Conservation (phyloP, 1,140 invertebrate species). For the Diploscapter pachys region DNA sequence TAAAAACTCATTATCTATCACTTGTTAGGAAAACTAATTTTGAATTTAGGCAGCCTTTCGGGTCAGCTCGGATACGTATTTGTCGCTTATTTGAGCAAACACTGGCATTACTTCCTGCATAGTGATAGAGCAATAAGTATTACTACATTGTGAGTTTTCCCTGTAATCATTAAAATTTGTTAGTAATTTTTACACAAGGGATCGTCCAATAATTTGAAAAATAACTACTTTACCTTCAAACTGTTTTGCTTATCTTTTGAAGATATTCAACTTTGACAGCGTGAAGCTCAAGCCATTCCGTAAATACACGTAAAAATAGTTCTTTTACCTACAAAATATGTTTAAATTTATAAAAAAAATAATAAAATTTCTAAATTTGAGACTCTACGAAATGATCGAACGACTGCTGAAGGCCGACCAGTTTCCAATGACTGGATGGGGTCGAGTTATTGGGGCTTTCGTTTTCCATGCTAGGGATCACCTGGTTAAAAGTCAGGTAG, state of each 20-base stretch:
- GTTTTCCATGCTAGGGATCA: constrained; percentile 1
- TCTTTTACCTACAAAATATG: neutral
- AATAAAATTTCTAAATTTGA: constrained; percentile 5
- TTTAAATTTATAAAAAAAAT: neutral
- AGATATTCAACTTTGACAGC: no score
- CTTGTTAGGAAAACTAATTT: no score
- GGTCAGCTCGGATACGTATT: constrained; percentile 16
- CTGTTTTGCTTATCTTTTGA: no score
- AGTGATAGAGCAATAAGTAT: constrained; percentile 11
- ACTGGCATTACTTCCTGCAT: constrained; percentile 24
- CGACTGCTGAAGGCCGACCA: constrained; percentile 10
- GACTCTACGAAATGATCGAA: constrained; percentile 5
- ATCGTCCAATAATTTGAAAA: no score
- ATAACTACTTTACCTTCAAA: no score
- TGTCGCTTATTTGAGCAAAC: constrained; percentile 23
- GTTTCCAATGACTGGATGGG: constrained; percentile 20
- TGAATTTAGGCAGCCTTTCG: neutral
- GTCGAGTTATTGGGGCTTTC: constrained; percentile 15
- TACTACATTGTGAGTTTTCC: constrained; percentile 16
- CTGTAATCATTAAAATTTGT: no score
- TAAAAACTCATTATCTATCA: neutral
- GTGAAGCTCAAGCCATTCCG: no score
- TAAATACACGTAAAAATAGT: no score
- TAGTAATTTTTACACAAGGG: no score
- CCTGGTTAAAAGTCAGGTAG: neutral